A percentile compares a stretch with the other conserved stretches of the same genome.
These are phyloP conservation scores for Hemitrygon akajei DNA, from an alignment of 2,797 vertebrate genomes.

Conservation along the genomic window DNA sequence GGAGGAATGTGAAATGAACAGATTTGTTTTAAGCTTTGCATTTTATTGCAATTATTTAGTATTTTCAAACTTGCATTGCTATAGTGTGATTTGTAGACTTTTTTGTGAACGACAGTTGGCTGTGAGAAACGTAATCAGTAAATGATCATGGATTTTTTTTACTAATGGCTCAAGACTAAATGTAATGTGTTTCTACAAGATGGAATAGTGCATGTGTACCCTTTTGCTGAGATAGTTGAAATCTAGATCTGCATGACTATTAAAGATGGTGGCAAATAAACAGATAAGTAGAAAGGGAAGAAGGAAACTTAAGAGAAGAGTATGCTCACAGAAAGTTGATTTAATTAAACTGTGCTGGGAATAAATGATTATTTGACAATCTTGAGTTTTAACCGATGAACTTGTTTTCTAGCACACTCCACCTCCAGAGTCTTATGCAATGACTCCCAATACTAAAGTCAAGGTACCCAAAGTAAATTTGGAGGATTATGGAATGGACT, in stretches of 20 bases:
- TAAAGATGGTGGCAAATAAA: no score
- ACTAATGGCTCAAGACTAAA: neutral
- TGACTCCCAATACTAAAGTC: constrained; percentile 62
- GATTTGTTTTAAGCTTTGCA: neutral
- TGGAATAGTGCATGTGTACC: neutral
- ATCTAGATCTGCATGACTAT: neutral
- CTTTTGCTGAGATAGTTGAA: neutral
- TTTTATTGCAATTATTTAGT: neutral
- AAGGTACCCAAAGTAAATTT: constrained; percentile 44
- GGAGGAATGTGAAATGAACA: neutral
- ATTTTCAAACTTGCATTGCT: neutral
- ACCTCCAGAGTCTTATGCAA: constrained; percentile 60
- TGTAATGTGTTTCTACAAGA: neutral
- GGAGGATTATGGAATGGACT: constrained; percentile 89
- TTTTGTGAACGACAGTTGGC: neutral
- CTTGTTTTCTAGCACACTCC: constrained; percentile 62
- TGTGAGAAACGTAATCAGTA: neutral
- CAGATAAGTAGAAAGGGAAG: neutral
- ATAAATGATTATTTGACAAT: neutral
- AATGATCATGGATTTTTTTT: neutral
- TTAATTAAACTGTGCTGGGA: neutral
- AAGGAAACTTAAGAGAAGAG: neutral
- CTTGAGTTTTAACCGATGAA: neutral
- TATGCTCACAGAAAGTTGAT: neutral
- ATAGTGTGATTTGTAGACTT: no score